Evolutionary conservation across 37 sponge, comb jelly and placozoan genomes (phyloP).

Genomic region (Theonella swinhoei): DNA sequence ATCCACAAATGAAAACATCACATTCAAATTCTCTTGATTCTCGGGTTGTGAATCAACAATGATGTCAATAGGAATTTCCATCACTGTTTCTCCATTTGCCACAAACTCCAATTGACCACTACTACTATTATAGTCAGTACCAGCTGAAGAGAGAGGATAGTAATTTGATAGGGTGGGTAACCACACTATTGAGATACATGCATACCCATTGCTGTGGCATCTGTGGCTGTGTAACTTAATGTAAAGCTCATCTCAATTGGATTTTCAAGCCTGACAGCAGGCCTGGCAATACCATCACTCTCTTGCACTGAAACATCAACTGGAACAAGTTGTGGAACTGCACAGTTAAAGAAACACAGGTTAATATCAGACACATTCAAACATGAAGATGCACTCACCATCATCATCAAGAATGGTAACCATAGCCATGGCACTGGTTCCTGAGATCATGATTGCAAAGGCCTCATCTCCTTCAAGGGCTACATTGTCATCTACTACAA

Average conservation of each 20-base stretch:
- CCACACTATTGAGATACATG: too few relatives aligned
- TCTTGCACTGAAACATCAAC: background rate
- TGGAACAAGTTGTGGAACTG: background rate
- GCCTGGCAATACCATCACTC: background rate
- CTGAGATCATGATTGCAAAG: background rate
- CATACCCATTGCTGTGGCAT: background rate
- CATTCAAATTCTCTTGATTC: too few relatives aligned
- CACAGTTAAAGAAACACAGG: background rate
- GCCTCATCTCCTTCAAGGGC: constrained; percentile 9
- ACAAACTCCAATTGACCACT: too few relatives aligned
- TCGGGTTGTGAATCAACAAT: too few relatives aligned
- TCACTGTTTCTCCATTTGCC: too few relatives aligned
- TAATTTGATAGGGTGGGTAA: too few relatives aligned
- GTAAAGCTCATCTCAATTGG: background rate
- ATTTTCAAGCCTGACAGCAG: background rate
- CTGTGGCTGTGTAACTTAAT: background rate
- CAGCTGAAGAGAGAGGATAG: too few relatives aligned
- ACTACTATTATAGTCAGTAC: too few relatives aligned
- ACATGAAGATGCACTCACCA: background rate
- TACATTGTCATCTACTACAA: constrained; percentile 14
- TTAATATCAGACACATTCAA: too few relatives aligned
- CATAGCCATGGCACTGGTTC: background rate
- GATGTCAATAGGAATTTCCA: too few relatives aligned
- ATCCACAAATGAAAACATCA: too few relatives aligned
- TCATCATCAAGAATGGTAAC: constrained; percentile 38